Conservation (phyloP, 2,797 vertebrate genomes). For the Sciurus carolinensis region DNA sequence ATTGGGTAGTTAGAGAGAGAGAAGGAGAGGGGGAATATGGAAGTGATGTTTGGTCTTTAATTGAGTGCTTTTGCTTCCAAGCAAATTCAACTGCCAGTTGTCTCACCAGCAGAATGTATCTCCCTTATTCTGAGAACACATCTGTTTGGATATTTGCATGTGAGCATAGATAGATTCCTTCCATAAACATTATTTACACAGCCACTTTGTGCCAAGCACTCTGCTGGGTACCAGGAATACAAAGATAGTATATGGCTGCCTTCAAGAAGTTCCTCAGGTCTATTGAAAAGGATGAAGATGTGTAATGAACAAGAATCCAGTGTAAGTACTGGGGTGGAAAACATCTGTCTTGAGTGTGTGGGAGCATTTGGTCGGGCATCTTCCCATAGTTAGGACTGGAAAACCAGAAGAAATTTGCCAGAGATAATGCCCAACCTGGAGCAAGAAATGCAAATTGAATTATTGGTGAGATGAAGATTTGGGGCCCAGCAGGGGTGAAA, state of each 20-base stretch:
- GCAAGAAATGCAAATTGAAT: neutral
- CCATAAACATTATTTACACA: neutral
- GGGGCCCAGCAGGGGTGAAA: neutral
- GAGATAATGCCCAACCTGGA: neutral
- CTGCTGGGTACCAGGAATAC: neutral
- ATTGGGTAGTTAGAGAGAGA: neutral
- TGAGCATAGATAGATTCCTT: neutral
- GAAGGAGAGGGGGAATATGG: constrained; percentile 43
- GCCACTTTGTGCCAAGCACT: neutral
- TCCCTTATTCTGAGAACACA: constrained; percentile 17
- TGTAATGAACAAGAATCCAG: neutral
- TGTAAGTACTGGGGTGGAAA: neutral
- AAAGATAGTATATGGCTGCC: neutral
- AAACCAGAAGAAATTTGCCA: constrained; percentile 5
- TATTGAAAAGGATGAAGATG: neutral
- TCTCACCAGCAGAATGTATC: neutral
- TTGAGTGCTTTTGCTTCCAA: constrained; percentile 57
- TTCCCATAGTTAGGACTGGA: neutral
- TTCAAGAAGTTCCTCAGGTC: neutral
- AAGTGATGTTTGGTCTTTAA: constrained; percentile 59
- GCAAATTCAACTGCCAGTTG: constrained; percentile 65
- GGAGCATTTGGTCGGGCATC: neutral
- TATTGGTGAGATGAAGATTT: neutral
- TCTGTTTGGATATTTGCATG: neutral
- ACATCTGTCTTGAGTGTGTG: neutral